A percentile compares a stretch with the other conserved stretches of the same genome.
phyloP scores from a whole-genome alignment of 2,113 vertebrate genomes.

The Bubo bubo region DNA sequence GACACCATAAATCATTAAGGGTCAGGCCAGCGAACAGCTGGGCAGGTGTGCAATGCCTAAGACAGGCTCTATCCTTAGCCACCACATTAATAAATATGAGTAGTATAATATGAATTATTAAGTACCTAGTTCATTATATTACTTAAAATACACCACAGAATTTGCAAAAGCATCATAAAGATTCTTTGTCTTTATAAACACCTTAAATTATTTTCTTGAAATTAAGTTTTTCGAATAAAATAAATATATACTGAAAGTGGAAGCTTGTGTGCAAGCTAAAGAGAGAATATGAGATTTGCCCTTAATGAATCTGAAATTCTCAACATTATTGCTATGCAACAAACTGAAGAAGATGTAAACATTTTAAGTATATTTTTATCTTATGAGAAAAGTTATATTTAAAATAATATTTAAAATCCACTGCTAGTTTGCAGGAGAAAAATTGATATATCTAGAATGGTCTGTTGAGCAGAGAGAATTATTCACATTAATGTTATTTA shows the following conservation, averaged over 20 bases:
- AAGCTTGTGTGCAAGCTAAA: not conserved
- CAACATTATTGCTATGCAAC: not conserved
- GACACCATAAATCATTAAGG: not conserved
- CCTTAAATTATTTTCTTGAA: not conserved
- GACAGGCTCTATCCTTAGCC: not conserved
- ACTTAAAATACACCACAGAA: not conserved
- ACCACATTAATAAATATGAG: not conserved
- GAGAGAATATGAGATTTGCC: not conserved
- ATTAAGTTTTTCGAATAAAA: not conserved
- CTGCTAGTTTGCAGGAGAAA: not conserved
- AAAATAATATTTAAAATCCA: not conserved
- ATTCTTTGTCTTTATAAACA: not conserved
- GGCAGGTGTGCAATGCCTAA: not conserved
- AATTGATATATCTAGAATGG: not conserved
- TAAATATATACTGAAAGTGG: not conserved
- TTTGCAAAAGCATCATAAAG: not conserved
- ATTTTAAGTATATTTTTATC: not conserved
- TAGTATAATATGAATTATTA: not conserved
- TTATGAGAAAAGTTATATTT: not conserved
- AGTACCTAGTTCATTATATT: not conserved
- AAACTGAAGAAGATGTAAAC: not conserved
- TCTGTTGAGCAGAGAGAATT: not conserved
- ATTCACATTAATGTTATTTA: not conserved
- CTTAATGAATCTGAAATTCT: not conserved
- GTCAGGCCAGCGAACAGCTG: not conserved